Evolutionary conservation across 2,113 vertebrate genomes (phyloP).

Genomic region (Cottus gobio): DNA sequence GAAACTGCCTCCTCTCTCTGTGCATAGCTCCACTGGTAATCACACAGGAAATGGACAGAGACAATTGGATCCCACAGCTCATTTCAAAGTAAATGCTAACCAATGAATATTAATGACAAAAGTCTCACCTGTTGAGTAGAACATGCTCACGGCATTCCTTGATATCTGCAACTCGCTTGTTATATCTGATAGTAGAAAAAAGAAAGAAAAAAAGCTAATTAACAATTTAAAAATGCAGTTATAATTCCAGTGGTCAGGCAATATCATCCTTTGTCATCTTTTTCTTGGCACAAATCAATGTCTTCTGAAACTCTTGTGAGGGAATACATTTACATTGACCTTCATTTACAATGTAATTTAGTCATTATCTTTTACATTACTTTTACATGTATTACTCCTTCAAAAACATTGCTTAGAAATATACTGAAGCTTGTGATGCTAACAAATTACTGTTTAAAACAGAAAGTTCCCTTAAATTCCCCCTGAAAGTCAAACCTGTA

Average conservation of each 20-base stretch:
- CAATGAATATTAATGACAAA: conserved; percentile 4
- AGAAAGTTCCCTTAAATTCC: neutral
- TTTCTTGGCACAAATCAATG: neutral
- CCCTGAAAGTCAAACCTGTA: neutral
- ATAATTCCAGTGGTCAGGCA: neutral
- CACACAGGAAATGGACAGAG: neutral
- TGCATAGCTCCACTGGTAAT: conserved; percentile 86
- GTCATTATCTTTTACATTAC: neutral
- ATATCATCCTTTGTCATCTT: neutral
- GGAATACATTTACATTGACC: too few relatives aligned
- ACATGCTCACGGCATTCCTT: conserved; percentile 91
- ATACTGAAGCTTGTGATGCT: neutral
- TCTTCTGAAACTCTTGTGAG: neutral
- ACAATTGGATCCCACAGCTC: neutral
- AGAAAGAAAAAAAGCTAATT: accelerated
- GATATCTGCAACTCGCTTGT: conserved; percentile 89
- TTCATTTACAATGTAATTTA: too few relatives aligned
- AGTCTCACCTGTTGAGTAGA: conserved; percentile 84
- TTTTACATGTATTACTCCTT: too few relatives aligned
- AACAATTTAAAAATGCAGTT: neutral
- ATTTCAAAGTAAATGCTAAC: conserved; percentile 6
- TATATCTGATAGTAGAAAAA: conserved; percentile 80
- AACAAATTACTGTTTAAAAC: neutral
- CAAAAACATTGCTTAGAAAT: neutral
- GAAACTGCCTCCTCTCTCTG: conserved; percentile 86